These are phyloP conservation scores for Siphamia tubifer DNA, from an alignment of 2,113 vertebrate genomes.

Conservation along the genomic window DNA sequence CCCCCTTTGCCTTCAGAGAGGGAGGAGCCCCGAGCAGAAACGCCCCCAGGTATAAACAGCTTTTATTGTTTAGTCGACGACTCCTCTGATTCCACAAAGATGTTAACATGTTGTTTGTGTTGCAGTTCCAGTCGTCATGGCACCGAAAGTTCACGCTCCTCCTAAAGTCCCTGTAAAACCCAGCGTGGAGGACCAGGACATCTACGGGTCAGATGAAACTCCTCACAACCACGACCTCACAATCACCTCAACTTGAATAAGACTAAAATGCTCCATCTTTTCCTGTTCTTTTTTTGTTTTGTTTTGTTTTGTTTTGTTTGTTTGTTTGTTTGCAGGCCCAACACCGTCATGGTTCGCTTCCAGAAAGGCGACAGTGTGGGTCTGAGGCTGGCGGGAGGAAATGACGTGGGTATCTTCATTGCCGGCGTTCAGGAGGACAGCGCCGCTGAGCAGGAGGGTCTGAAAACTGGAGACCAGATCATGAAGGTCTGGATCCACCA, in stretches of 20 bases:
- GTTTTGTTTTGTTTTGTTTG: too few relatives aligned
- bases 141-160: conserved; percentile 65
- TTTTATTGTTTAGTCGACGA: not conserved
- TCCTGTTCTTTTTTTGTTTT: not conserved
- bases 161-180: conserved; percentile 85
- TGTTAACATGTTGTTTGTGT: not conserved
- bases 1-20: conserved; percentile 48
- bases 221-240: too few relatives aligned
- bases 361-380: conserved; percentile 95
- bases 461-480: conserved; percentile 93
- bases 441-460: conserved; percentile 90
- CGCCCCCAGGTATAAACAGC: conserved; percentile 74
- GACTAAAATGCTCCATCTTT: too few relatives aligned
- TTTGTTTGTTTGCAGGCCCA: conserved; percentile 74
- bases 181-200: conserved; percentile 89
- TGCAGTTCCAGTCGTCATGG: conserved; percentile 22
- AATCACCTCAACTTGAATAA: too few relatives aligned
- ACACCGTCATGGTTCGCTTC: conserved; percentile 93
- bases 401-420: conserved; percentile 97
- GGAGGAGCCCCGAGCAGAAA: conserved; percentile 80
- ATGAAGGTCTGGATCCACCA: conserved; percentile 84
- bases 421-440: conserved; percentile 96
- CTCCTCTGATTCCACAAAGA: not conserved
- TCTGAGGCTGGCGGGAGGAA: conserved; percentile 92
- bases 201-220: conserved; percentile 92